phyloP scores from a whole-genome alignment of 2,888 invertebrate species.

The Patella ulyssiponensis region DNA sequence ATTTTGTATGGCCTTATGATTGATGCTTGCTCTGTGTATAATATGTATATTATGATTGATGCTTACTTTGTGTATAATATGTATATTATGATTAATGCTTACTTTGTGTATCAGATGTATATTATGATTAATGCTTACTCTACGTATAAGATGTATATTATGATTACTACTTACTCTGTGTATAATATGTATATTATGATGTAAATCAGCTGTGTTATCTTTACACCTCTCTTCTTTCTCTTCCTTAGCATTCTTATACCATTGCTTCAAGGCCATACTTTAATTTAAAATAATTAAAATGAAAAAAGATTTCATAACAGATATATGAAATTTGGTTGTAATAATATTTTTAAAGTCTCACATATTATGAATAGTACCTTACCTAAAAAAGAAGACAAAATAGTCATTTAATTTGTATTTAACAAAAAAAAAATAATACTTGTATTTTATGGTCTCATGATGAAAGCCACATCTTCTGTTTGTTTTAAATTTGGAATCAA shows the following conservation, averaged over 20 bases:
- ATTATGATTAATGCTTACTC: conserved; percentile 46
- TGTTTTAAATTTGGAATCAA: too few species aligned
- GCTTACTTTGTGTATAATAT: conserved; percentile 47
- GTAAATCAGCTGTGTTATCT: conserved; percentile 43
- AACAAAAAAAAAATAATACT: too few species aligned
- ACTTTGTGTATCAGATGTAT: conserved; percentile 48
- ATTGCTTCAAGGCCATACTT: conserved; percentile 47
- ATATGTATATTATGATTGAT: too few species aligned
- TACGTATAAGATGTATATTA: conserved; percentile 42
- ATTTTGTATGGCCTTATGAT: too few species aligned
- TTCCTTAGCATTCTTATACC: conserved; percentile 46
- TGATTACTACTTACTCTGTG: conserved; percentile 44
- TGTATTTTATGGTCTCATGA: too few species aligned
- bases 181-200: conserved; percentile 45
- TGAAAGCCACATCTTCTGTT: too few species aligned
- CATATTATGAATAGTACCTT: too few species aligned
- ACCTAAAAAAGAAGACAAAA: too few species aligned
- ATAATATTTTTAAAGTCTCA: too few species aligned
- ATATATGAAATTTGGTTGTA: too few species aligned
- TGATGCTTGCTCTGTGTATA: too few species aligned
- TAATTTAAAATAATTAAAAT: conserved; percentile 8
- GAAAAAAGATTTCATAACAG: neutral
- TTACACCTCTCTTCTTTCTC: conserved; percentile 40
- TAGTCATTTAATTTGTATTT: too few species aligned
- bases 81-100: conserved; percentile 37